Conservation (phyloP, 2,113 vertebrate genomes). For the Canis aureus region DNA sequence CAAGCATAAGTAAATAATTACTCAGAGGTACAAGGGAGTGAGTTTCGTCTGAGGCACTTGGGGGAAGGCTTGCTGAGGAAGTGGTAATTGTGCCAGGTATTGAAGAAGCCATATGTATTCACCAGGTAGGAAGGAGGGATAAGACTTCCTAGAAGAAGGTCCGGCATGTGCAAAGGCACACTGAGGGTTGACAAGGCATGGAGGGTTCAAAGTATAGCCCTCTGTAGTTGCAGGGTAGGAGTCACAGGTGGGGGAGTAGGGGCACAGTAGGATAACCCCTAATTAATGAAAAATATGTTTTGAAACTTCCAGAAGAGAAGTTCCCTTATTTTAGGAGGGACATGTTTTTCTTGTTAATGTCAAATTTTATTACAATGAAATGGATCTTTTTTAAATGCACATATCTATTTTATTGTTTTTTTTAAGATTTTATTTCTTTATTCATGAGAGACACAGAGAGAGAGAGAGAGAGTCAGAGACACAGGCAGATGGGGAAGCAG, state of each 20-base stretch:
- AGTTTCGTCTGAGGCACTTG: background rate
- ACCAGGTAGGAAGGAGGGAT: background rate
- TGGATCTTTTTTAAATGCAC: background rate
- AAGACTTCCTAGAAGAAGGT: background rate
- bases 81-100: background rate
- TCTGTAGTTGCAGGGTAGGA: background rate
- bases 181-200: background rate
- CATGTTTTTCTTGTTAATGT: background rate
- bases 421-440: no score
- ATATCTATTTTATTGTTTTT: background rate
- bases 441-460: no score
- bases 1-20: background rate
- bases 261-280: background rate
- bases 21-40: background rate
- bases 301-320: conserved; percentile 32
- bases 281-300: background rate
- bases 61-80: background rate
- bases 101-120: background rate
- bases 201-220: background rate
- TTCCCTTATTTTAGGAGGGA: background rate
- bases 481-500: no score
- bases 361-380: conserved; percentile 4
- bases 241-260: background rate
- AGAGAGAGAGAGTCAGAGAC: no score
- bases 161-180: background rate